Percentiles rank a stretch among this genome's conserved stretches.
Conservation (phyloP, 2,797 vertebrate species). For the Anabacerthia variegaticeps region DNA sequence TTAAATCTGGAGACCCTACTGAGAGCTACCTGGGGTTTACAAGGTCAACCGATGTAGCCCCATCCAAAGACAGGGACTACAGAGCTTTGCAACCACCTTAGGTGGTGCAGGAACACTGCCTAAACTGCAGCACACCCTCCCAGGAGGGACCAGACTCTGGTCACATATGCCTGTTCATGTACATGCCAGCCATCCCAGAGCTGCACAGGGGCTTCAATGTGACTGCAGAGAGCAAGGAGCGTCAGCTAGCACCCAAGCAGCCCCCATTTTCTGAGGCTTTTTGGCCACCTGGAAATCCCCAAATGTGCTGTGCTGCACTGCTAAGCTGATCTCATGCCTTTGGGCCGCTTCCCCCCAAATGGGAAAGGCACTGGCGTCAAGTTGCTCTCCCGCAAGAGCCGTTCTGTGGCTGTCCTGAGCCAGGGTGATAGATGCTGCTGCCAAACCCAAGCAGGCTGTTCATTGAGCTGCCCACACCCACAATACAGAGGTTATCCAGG, state of each 20-base stretch:
- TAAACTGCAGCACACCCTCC: not conserved
- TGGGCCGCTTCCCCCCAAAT: not conserved
- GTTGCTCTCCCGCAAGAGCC: not conserved
- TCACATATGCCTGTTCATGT: not conserved
- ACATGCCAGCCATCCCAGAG: not conserved
- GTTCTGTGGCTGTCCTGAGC: not conserved
- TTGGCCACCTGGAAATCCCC: not conserved
- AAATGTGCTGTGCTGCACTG: not conserved
- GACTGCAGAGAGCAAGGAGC: not conserved
- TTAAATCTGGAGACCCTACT: not conserved
- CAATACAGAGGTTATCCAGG: constrained; percentile 8
- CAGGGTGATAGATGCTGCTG: not conserved
- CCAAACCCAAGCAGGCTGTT: not conserved
- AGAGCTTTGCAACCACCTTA: not conserved
- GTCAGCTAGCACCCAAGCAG: not conserved
- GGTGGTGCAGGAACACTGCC: not conserved
- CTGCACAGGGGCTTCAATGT: not conserved
- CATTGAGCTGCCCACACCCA: not conserved
- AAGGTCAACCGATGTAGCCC: not conserved
- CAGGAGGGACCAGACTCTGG: not conserved
- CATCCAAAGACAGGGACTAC: not conserved
- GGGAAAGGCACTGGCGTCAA: rapidly evolving
- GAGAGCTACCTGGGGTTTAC: not conserved
- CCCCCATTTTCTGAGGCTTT: not conserved
- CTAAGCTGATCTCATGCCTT: not conserved